Evolutionary conservation across 2,797 vertebrate genomes (phyloP).

Genomic region (Spinus olivaceus): DNA sequence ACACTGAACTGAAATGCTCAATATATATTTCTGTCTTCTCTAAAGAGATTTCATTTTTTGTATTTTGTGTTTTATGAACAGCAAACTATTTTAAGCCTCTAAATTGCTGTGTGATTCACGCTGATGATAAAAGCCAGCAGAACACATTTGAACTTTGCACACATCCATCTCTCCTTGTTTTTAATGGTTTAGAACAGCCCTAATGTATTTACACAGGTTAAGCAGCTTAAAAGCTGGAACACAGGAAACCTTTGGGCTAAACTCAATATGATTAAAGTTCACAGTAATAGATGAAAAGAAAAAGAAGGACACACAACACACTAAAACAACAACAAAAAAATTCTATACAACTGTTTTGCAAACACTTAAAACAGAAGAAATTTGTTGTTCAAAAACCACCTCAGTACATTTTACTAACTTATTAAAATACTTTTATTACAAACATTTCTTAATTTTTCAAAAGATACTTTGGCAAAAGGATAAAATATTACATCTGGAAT

Average conservation of each 20-base stretch:
- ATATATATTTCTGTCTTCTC: not conserved
- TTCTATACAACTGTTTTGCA: not conserved
- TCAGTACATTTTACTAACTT: not conserved
- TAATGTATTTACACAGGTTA: conserved; percentile 58
- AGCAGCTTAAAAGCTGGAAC: conserved; percentile 38
- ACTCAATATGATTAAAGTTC: conserved; percentile 5
- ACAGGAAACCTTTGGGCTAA: conserved; percentile 34
- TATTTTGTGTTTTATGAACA: conserved; percentile 34
- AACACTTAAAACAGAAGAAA: not conserved
- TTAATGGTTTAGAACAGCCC: conserved; percentile 33
- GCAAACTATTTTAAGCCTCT: conserved; percentile 44
- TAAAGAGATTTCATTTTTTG: conserved; percentile 1
- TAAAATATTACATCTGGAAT: not conserved
- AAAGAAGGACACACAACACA: not conserved
- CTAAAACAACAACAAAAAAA: not conserved
- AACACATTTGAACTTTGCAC: conserved; percentile 44
- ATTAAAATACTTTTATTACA: not conserved
- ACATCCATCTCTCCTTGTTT: conserved; percentile 38
- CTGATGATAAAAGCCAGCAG: conserved; percentile 42
- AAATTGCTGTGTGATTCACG: conserved; percentile 46
- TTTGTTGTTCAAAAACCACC: not conserved
- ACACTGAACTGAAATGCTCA: not conserved
- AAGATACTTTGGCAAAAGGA: not conserved
- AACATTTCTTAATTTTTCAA: not conserved
- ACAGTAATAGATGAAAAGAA: not conserved